phyloP scores from a whole-genome alignment of 2,797 vertebrate genomes.

The Odontamblyopus lacepedii region DNA sequence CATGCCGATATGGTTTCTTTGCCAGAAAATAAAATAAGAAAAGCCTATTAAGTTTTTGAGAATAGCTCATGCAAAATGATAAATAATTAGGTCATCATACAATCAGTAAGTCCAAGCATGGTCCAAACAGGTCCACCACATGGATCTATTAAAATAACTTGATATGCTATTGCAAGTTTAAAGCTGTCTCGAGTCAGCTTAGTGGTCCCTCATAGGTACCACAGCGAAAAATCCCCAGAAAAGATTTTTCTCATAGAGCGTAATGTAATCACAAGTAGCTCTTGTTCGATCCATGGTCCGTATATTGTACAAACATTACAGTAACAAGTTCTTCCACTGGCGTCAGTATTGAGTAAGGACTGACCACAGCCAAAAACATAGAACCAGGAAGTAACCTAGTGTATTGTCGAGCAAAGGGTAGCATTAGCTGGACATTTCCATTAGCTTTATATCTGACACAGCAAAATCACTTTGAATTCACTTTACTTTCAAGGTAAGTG shows the following conservation, averaged over 20 bases:
- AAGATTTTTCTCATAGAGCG: too few relatives aligned
- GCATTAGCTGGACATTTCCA: neutral
- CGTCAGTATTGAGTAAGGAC: neutral
- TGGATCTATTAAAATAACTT: too few relatives aligned
- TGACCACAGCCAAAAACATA: neutral
- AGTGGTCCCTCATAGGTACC: too few relatives aligned
- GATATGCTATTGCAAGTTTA: too few relatives aligned
- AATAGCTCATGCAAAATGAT: neutral
- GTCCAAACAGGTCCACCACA: neutral
- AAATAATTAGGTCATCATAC: neutral
- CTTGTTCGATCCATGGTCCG: too few relatives aligned
- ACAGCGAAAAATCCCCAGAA: too few relatives aligned
- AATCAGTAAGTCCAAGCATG: neutral
- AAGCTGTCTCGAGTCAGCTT: too few relatives aligned
- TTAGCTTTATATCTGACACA: too few relatives aligned
- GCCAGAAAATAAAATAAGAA: too few relatives aligned
- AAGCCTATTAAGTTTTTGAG: neutral
- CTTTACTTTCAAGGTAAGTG: neutral
- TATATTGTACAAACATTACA: accelerated
- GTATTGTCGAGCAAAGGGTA: neutral
- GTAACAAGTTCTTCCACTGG: neutral
- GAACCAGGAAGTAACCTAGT: slow-evolving; percentile 31
- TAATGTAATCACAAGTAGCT: too few relatives aligned
- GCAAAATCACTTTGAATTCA: neutral
- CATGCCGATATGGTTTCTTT: too few relatives aligned